A percentile compares a stretch with the other conserved stretches of the same genome.
Evolutionary conservation across 2,888 invertebrate species (phyloP).

Genomic region (Tridacna gigas): DNA sequence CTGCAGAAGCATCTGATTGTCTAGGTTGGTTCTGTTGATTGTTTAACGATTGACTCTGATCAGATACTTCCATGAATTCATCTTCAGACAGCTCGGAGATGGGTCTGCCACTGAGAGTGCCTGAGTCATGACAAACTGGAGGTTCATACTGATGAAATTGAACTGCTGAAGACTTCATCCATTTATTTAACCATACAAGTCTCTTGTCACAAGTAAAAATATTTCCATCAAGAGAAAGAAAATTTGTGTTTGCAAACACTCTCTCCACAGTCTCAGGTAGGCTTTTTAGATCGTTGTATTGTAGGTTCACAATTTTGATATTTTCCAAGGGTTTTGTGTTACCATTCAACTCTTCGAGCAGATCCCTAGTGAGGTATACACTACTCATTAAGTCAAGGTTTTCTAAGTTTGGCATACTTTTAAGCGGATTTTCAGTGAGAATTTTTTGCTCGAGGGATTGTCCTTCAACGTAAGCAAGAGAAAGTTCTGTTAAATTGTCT

Average conservation of each 20-base stretch:
- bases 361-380: slow-evolving; percentile 66
- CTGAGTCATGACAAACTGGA: slow-evolving; percentile 85
- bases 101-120: slow-evolving; percentile 74
- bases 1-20: background rate
- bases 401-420: slow-evolving; percentile 69
- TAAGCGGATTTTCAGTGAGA: slow-evolving; percentile 68
- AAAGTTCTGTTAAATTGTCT: slow-evolving; percentile 67
- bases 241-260: slow-evolving; percentile 89
- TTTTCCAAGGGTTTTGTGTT: slow-evolving; percentile 28
- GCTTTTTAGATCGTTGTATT: slow-evolving; percentile 88
- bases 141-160: slow-evolving; percentile 81
- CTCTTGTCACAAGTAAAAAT: slow-evolving; percentile 88
- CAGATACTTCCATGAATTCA: slow-evolving; percentile 62
- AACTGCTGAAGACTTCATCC: slow-evolving; percentile 87
- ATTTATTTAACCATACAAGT: slow-evolving; percentile 85
- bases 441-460: slow-evolving; percentile 42
- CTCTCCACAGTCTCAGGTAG: slow-evolving; percentile 90
- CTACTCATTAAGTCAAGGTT: slow-evolving; percentile 74
- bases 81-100: slow-evolving; percentile 66
- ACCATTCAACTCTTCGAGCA: slow-evolving; percentile 59
- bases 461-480: slow-evolving; percentile 68
- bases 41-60: background rate
- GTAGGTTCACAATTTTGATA: slow-evolving; percentile 88
- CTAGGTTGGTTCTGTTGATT: background rate
- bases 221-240: slow-evolving; percentile 90